Conservation (phyloP, 2,113 vertebrate genomes). For the Sorex fumeus region DNA sequence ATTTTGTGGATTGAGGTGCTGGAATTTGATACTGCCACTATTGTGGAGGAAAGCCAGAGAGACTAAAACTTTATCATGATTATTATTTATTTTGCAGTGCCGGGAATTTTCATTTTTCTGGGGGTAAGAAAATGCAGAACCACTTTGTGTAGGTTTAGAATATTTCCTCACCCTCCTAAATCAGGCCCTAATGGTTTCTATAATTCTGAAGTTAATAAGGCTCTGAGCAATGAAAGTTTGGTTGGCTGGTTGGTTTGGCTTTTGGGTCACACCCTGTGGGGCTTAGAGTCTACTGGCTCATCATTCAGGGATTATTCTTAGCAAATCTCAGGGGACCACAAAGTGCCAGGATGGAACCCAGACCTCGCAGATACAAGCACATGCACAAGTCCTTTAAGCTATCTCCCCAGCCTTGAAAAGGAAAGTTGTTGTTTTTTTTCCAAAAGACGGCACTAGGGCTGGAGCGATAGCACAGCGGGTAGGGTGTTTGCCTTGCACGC, state of each 20-base stretch:
- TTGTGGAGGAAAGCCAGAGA: background rate
- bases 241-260: no score
- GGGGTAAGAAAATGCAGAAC: background rate
- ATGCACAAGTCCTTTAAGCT: no score
- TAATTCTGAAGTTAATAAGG: background rate
- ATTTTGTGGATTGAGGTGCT: background rate
- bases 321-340: no score
- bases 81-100: background rate
- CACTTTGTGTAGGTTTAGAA: background rate
- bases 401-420: no score
- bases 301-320: no score
- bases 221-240: background rate
- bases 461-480: no score
- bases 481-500: no score
- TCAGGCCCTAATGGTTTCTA: background rate
- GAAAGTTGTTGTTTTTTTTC: background rate
- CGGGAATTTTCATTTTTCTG: background rate
- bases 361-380: no score
- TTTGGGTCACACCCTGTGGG: no score
- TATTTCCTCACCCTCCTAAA: background rate
- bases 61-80: background rate
- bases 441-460: no score
- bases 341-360: no score
- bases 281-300: no score
- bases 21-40: background rate